Evolutionary conservation across 2,797 vertebrate species (phyloP).

Genomic region (Sebastes diaconus): DNA sequence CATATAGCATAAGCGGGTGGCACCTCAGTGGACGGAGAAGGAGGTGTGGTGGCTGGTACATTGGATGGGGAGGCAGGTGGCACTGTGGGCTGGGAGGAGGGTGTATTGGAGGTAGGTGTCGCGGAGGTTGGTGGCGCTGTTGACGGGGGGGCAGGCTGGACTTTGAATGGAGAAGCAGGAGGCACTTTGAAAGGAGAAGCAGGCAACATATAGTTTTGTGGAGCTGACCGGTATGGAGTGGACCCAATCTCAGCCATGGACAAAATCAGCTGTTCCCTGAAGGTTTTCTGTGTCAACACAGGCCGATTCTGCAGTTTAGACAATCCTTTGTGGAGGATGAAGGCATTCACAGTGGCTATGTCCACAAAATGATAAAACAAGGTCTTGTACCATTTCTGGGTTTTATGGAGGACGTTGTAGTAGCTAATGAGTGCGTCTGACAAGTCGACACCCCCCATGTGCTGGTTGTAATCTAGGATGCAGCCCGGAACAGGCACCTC

Average conservation of each 20-base stretch:
- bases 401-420: conserved; percentile 76
- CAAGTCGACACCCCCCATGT: conserved; percentile 78
- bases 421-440: conserved; percentile 75
- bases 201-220: conserved; percentile 35
- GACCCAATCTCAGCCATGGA: conserved; percentile 64
- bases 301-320: conserved; percentile 56
- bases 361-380: conserved; percentile 77
- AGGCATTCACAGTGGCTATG: conserved; percentile 74
- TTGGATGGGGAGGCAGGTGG: neutral
- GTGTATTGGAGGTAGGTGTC: too few relatives aligned
- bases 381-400: conserved; percentile 75
- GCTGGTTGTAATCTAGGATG: conserved; percentile 69
- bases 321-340: conserved; percentile 71
- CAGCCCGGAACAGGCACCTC: conserved; percentile 56
- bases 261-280: conserved; percentile 63
- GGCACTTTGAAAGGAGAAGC: conserved; percentile 16
- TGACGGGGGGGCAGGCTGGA: neutral
- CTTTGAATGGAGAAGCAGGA: neutral
- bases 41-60: neutral
- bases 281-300: conserved; percentile 45
- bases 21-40: neutral
- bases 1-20: neutral
- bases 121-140: too few relatives aligned
- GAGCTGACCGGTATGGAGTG: conserved; percentile 33
- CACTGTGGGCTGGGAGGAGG: too few relatives aligned